Evolutionary conservation across 2,888 invertebrate genomes (phyloP), one percentile per base, ranked within the genome.

Genomic region (Mechanitis mazaeus): DNA sequence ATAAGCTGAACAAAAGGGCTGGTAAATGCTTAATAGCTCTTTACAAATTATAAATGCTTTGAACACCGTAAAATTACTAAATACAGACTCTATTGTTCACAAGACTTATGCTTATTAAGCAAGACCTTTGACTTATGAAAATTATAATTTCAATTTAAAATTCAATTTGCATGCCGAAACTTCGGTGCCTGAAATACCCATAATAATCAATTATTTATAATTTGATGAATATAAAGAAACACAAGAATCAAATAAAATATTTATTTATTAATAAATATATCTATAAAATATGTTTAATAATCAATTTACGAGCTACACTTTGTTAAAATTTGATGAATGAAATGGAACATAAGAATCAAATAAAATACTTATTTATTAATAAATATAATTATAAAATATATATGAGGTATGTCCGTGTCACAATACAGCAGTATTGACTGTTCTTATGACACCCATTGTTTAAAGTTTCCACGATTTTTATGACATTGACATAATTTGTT

Each of bases 401-500:
- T 50, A 1, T 31, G 9, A 50, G 9, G 31, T 28, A 5, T 9
- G 5, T 50, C 2, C 7, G 31, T 50, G 31, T 11, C 47, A 47
- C 12, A 50, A 50, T 5, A 50, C 28, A 50, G 31, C 9, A 31
- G 31, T 2, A 31, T 11, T 9, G 31, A 31, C 31, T 2, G 3
- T 31, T 31, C 3, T 20, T 28, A 31, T 50, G 47, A 28, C 31
- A 31, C 5, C 7, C 7, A 50, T 50, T 50, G 50, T 50, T 31
- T 31, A 11, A 31, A 50, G 2, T 50, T 50, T 28, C 50, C 50
- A 31, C 50, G 50, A 31, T 56, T 46, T 56, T 66, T 61, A 58
- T 54, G 65, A 67, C 50, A 50, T 54, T 61, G 64, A 68, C 65
- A 67, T 64, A 56, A 65, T 59, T 61, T 60, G 45, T 56, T 50